Percentiles rank a stretch among this genome's conserved stretches.
phyloP scores from a whole-genome alignment of 2,797 vertebrate genomes.

The Manis pentadactyla region DNA sequence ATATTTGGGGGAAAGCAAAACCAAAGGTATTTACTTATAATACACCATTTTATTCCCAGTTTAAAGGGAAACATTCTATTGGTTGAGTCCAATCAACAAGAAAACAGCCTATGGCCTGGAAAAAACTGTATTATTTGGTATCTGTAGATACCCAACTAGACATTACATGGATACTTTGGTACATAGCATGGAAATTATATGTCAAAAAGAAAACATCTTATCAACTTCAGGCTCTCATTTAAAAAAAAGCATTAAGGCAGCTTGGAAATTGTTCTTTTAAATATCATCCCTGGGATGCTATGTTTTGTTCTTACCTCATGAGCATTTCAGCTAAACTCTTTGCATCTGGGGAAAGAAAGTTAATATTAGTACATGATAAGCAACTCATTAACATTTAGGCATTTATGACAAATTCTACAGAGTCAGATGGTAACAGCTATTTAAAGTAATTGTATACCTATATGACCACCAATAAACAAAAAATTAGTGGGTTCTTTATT shows the following conservation, averaged over 20 bases:
- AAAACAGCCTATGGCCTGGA: accelerated
- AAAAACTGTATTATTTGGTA: background rate
- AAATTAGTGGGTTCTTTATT: background rate
- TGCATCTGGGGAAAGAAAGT: slow-evolving; percentile 94
- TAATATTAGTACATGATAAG: slow-evolving; percentile 63
- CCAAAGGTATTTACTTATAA: background rate
- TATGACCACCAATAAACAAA: background rate
- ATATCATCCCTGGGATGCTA: background rate
- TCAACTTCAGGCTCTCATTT: background rate
- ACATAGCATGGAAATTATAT: background rate
- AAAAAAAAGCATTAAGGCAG: background rate
- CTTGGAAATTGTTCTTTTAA: background rate
- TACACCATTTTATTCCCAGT: no score
- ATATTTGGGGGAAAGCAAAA: background rate
- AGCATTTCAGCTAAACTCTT: slow-evolving; percentile 99
- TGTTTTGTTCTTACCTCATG: slow-evolving; percentile 94
- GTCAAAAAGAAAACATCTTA: background rate
- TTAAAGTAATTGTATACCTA: slow-evolving; percentile 10
- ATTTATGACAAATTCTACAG: slow-evolving; percentile 58
- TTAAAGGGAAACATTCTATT: background rate
- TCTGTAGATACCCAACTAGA: background rate
- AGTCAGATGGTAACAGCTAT: background rate
- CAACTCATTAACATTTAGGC: background rate
- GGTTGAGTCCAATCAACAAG: background rate
- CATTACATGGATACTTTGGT: background rate